phyloP scores from a whole-genome alignment of 2,888 invertebrate genomes.

The Cantharis rustica region DNA sequence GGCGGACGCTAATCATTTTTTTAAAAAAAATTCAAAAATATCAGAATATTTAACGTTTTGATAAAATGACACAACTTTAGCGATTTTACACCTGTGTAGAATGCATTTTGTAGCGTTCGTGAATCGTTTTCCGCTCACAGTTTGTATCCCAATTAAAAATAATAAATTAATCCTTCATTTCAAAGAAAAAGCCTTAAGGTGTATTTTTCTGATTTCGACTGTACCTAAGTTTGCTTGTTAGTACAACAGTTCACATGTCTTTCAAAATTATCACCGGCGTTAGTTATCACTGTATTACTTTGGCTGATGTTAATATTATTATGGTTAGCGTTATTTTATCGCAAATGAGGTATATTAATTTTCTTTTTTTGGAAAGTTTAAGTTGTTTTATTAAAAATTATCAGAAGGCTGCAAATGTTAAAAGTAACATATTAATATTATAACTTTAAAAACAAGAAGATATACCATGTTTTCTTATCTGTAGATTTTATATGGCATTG shows the following conservation, averaged over 20 bases:
- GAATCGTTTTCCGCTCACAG: neutral
- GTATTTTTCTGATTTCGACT: neutral
- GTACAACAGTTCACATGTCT: neutral
- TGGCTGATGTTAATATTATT: neutral
- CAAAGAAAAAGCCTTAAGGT: neutral
- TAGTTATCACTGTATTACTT: neutral
- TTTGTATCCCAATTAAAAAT: neutral
- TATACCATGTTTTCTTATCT: constrained; percentile 30
- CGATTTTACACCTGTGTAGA: neutral
- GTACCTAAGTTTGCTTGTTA: neutral
- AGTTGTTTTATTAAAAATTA: neutral
- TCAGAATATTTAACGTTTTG: too few relatives aligned
- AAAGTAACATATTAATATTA: constrained; percentile 23
- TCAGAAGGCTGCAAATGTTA: neutral
- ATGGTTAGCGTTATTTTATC: neutral
- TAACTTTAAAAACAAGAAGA: constrained; percentile 21
- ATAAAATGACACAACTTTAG: neutral
- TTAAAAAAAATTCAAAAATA: too few relatives aligned
- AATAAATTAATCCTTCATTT: neutral
- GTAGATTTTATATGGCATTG: constrained; percentile 24
- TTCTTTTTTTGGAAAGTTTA: neutral
- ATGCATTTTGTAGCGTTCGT: neutral
- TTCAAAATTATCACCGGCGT: neutral
- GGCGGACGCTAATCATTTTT: neutral
- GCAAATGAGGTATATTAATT: neutral